Percentiles rank a stretch among this genome's conserved stretches.
These are phyloP conservation scores for Pyxicephalus adspersus DNA, from an alignment of 2,113 vertebrate species.

Conservation along the genomic window DNA sequence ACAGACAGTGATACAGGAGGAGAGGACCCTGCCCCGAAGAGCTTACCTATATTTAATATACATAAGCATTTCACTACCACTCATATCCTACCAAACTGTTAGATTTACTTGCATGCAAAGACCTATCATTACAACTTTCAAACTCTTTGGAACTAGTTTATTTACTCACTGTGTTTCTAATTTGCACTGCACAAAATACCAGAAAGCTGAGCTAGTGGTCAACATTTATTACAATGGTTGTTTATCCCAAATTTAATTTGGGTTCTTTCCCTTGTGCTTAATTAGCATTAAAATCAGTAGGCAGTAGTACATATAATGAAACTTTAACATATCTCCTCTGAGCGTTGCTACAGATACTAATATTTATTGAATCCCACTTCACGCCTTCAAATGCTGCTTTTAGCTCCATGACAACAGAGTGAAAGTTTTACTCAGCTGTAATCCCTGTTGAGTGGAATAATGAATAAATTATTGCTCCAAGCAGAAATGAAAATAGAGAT, in stretches of 20 bases:
- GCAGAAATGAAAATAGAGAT: slow-evolving; percentile 59
- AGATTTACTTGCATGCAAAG: too few species aligned
- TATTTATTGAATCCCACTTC: slow-evolving; percentile 66
- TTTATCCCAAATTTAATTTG: slow-evolving; percentile 60
- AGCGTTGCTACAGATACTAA: slow-evolving; percentile 63
- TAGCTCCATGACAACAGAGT: slow-evolving; percentile 52
- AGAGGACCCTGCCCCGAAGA: too few species aligned
- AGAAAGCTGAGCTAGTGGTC: slow-evolving; percentile 45
- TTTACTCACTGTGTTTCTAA: not conserved
- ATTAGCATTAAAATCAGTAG: slow-evolving; percentile 62
- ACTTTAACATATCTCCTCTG: slow-evolving; percentile 62
- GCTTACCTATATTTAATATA: too few species aligned
- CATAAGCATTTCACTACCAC: too few species aligned
- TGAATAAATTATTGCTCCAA: slow-evolving; percentile 65
- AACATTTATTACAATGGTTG: slow-evolving; percentile 59
- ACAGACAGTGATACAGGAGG: too few species aligned
- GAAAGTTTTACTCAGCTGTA: slow-evolving; percentile 60
- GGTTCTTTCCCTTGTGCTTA: slow-evolving; percentile 61
- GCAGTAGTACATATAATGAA: slow-evolving; percentile 58
- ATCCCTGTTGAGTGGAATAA: slow-evolving; percentile 59
- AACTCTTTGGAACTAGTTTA: not conserved
- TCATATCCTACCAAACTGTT: too few species aligned
- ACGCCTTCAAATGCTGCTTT: slow-evolving; percentile 61
- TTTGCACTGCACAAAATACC: not conserved
- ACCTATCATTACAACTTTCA: too few species aligned